Evolutionary conservation across 2,113 vertebrate genomes (phyloP), one percentile per base, ranked within the genome.

Genomic region (Synodontis membranacea): DNA sequence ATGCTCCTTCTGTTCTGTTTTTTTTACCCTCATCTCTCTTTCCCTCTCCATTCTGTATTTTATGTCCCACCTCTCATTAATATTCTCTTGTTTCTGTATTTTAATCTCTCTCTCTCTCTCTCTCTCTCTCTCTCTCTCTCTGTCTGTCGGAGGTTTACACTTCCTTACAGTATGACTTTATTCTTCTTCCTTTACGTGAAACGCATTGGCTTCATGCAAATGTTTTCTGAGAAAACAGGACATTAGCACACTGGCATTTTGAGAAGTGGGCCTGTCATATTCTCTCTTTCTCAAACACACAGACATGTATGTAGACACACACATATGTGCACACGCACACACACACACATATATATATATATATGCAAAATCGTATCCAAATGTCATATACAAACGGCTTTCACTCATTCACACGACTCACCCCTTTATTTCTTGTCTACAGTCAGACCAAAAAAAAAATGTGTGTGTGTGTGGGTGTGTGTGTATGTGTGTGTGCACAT

Each of bases 191-290:
- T 82, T 62, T 64, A 82, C 44, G 10, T 75, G 80, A 82, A 82
- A 80, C 34, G 31, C 9, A 14, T 21, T 75, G 85, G 68, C 44
- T 82, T 75, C 37, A 86, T 86, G 85, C 85, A 86, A 86, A 86
- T 86, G 85, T 75, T 82, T 86, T 86, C 85, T 82, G 79, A 86
- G 85, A 86, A 86, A 82, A 74, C 85, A 86, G 85, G 80, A 86
- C 80, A 82, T 82, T 80, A 28, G 28, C 52, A 80, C 46, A 23
- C 48, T 46, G 80, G 62, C 46, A 86, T 82, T 82, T 85, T 62
- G 70, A 60, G 56, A 80, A 86, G 31, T 86, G 39, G 50, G 54
- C 52, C 80, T 50, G n/a, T 50, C 42, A 31, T 31, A 44, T 79
- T 37, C 56, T 64, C 54, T 50, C 46, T 31, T 50, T 66, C 44